phyloP scores from a whole-genome alignment of 2,888 invertebrate species.

The Dendrolimus houi region DNA sequence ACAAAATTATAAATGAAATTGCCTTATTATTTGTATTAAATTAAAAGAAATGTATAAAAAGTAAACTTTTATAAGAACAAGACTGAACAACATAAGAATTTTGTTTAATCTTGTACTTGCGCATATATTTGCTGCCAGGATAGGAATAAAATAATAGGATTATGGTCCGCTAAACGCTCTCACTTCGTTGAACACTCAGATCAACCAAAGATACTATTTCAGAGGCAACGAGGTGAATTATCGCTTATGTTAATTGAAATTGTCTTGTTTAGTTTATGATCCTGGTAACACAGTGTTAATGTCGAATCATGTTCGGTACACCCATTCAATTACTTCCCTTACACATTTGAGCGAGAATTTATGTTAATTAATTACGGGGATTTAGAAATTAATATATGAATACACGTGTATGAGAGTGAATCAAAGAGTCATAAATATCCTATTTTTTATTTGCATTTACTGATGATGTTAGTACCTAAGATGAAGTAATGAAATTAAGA shows the following conservation, averaged over 20 bases:
- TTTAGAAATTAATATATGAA: neutral
- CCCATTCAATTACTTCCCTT: slow-evolving; percentile 5
- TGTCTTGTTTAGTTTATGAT: slow-evolving; percentile 31
- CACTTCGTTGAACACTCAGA: neutral
- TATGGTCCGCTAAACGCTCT: neutral
- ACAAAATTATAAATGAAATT: too few species aligned
- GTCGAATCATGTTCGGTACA: slow-evolving; percentile 17
- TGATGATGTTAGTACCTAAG: too few species aligned
- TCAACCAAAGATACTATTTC: neutral
- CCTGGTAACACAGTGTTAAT: slow-evolving; percentile 24
- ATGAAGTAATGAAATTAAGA: too few species aligned
- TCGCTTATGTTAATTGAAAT: slow-evolving; percentile 26
- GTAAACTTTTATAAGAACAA: too few species aligned
- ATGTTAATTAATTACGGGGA: neutral
- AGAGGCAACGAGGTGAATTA: slow-evolving; percentile 10
- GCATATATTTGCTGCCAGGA: too few species aligned
- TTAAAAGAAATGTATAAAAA: too few species aligned
- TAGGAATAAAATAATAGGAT: neutral
- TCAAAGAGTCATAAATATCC: too few species aligned
- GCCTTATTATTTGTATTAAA: too few species aligned
- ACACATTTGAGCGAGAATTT: neutral
- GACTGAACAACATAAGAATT: too few species aligned
- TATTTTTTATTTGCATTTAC: too few species aligned
- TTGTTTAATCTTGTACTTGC: too few species aligned
- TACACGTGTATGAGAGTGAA: neutral